phyloP scores from a whole-genome alignment of 2,113 vertebrate genomes.

The Plecturocebus donacophilus region DNA sequence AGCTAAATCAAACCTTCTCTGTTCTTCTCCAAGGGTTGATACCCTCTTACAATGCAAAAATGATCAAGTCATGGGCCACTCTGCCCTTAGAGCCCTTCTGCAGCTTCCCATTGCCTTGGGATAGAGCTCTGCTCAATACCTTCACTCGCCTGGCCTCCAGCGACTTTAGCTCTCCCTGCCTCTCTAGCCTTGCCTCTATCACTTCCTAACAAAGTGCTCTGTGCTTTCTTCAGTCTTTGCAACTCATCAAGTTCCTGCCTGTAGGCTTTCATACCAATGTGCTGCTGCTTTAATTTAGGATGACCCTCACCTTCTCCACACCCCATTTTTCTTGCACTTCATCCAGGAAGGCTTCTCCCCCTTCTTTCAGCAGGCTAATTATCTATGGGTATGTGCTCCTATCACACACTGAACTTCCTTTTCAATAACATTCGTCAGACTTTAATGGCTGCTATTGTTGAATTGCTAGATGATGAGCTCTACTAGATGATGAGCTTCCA shows the following conservation, averaged over 20 bases:
- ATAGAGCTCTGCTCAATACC: background rate
- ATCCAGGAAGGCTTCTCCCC: background rate
- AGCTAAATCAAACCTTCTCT: background rate
- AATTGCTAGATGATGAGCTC: background rate
- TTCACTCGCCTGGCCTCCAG: background rate
- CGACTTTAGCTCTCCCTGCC: background rate
- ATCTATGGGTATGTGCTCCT: background rate
- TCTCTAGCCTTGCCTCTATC: background rate
- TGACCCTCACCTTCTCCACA: background rate
- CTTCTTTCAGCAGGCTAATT: too few species aligned
- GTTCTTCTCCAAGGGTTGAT: background rate
- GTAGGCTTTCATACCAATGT: background rate
- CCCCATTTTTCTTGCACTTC: background rate
- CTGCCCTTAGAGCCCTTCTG: background rate
- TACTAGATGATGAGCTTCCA: background rate
- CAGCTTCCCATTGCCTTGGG: background rate
- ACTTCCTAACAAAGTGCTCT: background rate
- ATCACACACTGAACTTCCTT: background rate
- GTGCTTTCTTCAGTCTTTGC: background rate
- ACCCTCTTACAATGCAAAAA: background rate
- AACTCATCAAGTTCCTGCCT: background rate
- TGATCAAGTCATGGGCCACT: background rate
- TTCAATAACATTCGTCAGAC: background rate
- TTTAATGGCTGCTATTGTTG: background rate
- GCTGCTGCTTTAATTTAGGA: background rate